Conservation (phyloP, 2,888 invertebrate genomes). For the Hydraecia micacea region DNA sequence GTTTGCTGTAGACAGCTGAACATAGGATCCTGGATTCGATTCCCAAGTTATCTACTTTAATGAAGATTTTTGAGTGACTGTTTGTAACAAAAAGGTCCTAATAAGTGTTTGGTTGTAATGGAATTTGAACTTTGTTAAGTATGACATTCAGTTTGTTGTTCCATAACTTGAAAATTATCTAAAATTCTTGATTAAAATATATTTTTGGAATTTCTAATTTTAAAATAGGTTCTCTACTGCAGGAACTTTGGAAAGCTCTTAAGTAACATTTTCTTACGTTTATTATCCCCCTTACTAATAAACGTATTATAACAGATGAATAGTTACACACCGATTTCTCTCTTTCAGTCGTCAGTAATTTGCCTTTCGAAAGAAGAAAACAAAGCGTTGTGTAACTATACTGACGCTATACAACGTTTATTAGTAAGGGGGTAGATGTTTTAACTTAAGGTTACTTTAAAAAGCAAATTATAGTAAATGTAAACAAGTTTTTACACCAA, state of each 20-base stretch:
- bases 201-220: background rate
- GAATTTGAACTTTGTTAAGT: background rate
- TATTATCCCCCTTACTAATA: background rate
- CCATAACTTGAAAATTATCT: too few relatives aligned
- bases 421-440: background rate
- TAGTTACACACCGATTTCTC: too few relatives aligned
- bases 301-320: too few relatives aligned
- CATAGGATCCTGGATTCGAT: too few relatives aligned
- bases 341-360: too few relatives aligned
- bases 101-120: background rate
- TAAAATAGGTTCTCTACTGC: background rate
- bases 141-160: too few relatives aligned
- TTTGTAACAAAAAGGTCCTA: background rate
- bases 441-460: background rate
- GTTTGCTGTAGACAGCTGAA: too few relatives aligned
- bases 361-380: too few relatives aligned
- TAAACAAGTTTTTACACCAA: slow-evolving; percentile 13
- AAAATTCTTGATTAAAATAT: too few relatives aligned
- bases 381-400: too few relatives aligned
- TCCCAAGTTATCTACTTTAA: too few relatives aligned
- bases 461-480: background rate
- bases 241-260: background rate
- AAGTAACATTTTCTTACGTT: background rate
- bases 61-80: background rate
- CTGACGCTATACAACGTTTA: too few relatives aligned